phyloP scores from a whole-genome alignment of 1,140 invertebrate genomes.

The Drosophila funebris region DNA sequence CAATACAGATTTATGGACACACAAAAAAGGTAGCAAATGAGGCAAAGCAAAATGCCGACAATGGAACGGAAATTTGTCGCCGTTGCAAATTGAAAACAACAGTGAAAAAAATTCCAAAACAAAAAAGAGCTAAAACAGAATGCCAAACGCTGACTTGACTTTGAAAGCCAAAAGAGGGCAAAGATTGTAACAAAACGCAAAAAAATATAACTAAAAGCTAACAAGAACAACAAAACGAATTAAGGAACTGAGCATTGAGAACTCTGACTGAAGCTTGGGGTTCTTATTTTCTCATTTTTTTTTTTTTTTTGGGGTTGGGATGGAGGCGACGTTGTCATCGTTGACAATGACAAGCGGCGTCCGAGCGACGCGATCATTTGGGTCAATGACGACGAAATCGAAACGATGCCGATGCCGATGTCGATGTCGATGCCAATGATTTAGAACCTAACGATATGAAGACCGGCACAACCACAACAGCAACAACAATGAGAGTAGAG shows the following conservation, averaged over 20 bases:
- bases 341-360: slow-evolving; percentile 78
- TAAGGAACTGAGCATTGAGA: slow-evolving; percentile 7
- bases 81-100: slow-evolving; percentile 66
- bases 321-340: not conserved
- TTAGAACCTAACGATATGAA: slow-evolving; percentile 56
- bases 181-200: slow-evolving; percentile 35
- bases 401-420: slow-evolving; percentile 42
- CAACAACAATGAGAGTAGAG: not conserved
- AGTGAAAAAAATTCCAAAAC: slow-evolving; percentile 4
- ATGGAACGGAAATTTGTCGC: slow-evolving; percentile 80
- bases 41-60: slow-evolving; percentile 47
- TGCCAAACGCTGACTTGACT: slow-evolving; percentile 44
- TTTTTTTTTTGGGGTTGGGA: slow-evolving; percentile 6
- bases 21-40: slow-evolving; percentile 31
- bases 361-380: slow-evolving; percentile 73
- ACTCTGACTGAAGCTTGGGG: not conserved
- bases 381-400: slow-evolving; percentile 76
- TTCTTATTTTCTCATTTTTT: too few relatives aligned
- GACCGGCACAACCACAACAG: slow-evolving; percentile 21
- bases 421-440: slow-evolving; percentile 53
- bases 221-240: not conserved
- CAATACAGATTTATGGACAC: slow-evolving; percentile 57
- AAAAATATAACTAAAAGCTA: not conserved
- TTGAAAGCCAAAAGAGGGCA: slow-evolving; percentile 42
- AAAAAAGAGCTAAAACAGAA: slow-evolving; percentile 5